Evolutionary conservation across 1,140 invertebrate species (phyloP), one percentile per base, ranked within the genome.

Genomic region (Aphelenchoides besseyi): DNA sequence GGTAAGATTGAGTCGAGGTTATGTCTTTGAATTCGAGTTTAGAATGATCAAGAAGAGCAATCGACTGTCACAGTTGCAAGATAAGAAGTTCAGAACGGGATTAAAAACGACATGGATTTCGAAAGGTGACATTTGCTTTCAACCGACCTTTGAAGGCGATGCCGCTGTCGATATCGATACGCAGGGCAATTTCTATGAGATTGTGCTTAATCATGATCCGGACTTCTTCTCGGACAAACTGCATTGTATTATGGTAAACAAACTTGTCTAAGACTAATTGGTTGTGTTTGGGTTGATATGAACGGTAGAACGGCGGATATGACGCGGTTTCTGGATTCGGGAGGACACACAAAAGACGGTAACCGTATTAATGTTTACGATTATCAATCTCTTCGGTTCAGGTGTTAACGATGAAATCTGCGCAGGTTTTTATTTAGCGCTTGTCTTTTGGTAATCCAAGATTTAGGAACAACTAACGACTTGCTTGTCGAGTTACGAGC

Each of bases 121-220:
- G 28, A 71, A 75, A 64, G 80, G 82, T 72, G 81, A 83, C 66
- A 70, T 83, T 30, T 83, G 82, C 62, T 83, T 82, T 36, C 82
- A 83, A 52, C 82, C 82, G 8, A 68, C 48, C 62, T 59, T 59
- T 59, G 55, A 59, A 5, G 55, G 23, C 5, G 18, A 59, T 5
- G 55, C 26, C 55, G 18, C 5, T 33, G 5, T 33, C 12, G 55
- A 59, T 23, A 59, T 59, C 5, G 18, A 59, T 8, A 18, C 33
- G 41, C 18, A 59, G 55, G 80, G 80, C 12, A 75, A 80, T 35
- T 83, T 83, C 70, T 83, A 84, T 68, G 55, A 68, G 2, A 77
- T 83, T 74, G 26, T 83, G 1, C 61, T 84, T 8, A 77, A 75
- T 2, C 82, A 83, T 68, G 80, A 83, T 59, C 55, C 78, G 2